Evolutionary conservation across 2,797 vertebrate species (phyloP), one percentile per base, ranked within the genome.

Genomic region (Pogonophryne albipinna): DNA sequence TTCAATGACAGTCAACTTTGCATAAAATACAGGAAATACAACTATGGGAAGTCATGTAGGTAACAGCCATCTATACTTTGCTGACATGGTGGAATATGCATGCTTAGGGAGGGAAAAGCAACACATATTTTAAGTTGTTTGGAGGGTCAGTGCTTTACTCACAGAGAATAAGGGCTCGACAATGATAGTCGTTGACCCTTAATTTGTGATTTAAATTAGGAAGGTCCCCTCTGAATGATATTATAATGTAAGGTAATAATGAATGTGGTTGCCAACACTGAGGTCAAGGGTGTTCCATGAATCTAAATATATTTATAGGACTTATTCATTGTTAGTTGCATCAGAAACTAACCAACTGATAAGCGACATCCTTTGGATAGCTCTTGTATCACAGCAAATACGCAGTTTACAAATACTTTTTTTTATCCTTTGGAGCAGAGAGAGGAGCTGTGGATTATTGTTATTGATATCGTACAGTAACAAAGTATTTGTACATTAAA

Each of bases 61-160:
- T 68, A 72, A 66, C 17, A n/a, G 17, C 17, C 34, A 16, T 31
- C 38, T 16, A 12, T 16, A 8, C 59, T 6, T 31, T 23, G 60
- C 41, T 56, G 67, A 64, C 71, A 60, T 34, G 27, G 53, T 34
- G 44, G 62, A 68, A 66, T 42, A 62, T 4, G 47, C 56, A 62
- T 12, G 49, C 38, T 15, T 4, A 44, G 55, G 20, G 55, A 44
- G 55, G 20, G 44, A 31, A 60, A 57, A 34, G 74, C 66, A 27
- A 82, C 85, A 79, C 60, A 83, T 83, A 53, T 75, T 74, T 49
- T 0, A 69, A 61, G 69, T 55, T 75, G 60, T 78, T 55, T 41
- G 47, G 45, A 4, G 27, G 55, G 56, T 57, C 31, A 5, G 23
- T 6, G 52, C 56, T 20, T 46, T 19, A 20, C 42, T 38, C 64